Conservation (phyloP, 2,888 invertebrate species). For the Phyllotreta striolata region DNA sequence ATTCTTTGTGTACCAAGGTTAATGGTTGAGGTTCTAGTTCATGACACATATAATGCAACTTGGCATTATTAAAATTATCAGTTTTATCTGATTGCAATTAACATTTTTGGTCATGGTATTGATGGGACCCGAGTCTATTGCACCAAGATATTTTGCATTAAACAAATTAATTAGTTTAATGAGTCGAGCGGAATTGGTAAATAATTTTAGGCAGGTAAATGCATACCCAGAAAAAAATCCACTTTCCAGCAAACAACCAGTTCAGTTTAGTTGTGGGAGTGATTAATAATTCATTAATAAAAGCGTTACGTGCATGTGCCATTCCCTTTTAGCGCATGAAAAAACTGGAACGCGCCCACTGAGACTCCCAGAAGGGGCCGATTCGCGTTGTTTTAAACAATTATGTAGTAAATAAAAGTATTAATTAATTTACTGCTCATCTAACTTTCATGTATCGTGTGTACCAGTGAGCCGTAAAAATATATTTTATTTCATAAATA, state of each 20-base stretch:
- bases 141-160: no score
- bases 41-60: conserved; percentile 29
- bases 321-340: conserved; percentile 25
- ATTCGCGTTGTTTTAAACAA: conserved; percentile 3
- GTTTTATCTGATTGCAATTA: conserved; percentile 11
- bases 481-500: neutral
- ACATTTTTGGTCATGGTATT: conserved; percentile 15
- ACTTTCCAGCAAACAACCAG: conserved; percentile 2
- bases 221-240: no score
- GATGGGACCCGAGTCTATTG: no score
- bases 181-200: no score
- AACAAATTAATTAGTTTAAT: no score
- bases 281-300: conserved; percentile 30
- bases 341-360: conserved; percentile 8
- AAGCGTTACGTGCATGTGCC: conserved; percentile 8
- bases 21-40: conserved; percentile 33
- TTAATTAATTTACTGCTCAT: neutral
- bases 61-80: conserved; percentile 28
- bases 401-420: neutral
- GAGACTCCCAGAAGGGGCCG: conserved; percentile 9
- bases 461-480: no score
- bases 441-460: neutral
- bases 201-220: neutral
- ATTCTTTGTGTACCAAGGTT: conserved; percentile 31
- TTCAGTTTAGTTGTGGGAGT: conserved; percentile 13